phyloP scores from a whole-genome alignment of 2,113 vertebrate species.

The Ochotona princeps region DNA sequence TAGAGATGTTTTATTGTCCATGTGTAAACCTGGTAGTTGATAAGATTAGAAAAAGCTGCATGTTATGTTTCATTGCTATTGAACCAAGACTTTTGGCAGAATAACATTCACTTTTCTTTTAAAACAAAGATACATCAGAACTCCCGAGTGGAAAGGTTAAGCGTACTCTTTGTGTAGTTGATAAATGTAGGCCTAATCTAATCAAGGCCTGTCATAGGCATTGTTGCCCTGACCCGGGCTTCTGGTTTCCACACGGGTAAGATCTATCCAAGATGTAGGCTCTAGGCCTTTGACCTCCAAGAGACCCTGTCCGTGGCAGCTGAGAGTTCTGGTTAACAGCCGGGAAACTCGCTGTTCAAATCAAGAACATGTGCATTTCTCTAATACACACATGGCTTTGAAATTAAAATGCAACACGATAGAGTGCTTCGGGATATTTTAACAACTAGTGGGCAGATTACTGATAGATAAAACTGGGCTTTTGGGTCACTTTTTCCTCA shows the following conservation, averaged over 20 bases:
- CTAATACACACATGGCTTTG: constrained; percentile 86
- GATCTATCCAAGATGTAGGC: constrained; percentile 88
- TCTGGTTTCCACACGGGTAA: constrained; percentile 84
- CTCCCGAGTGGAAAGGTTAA: constrained; percentile 87
- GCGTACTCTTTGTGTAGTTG: constrained; percentile 84
- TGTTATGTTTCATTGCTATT: constrained; percentile 48
- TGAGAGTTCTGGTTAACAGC: constrained; percentile 84
- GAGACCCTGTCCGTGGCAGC: constrained; percentile 84
- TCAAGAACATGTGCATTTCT: constrained; percentile 88
- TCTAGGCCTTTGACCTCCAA: constrained; percentile 86
- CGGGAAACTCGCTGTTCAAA: constrained; percentile 85
- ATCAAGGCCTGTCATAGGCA: constrained; percentile 82
- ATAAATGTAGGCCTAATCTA: constrained; percentile 88
- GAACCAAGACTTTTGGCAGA: constrained; percentile 68
- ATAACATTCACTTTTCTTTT: constrained; percentile 75
- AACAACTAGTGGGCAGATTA: constrained; percentile 87
- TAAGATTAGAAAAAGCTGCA: constrained; percentile 70
- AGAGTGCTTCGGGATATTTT: constrained; percentile 88
- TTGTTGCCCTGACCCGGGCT: constrained; percentile 83
- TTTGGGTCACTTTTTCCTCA: constrained; percentile 77
- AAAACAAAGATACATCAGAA: constrained; percentile 83
- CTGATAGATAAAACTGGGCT: constrained; percentile 83
- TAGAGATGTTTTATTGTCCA: neutral
- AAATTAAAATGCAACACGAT: constrained; percentile 88
- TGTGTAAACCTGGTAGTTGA: constrained; percentile 54